phyloP scores from a whole-genome alignment of 2,113 vertebrate species.

The Apeltes quadracus region DNA sequence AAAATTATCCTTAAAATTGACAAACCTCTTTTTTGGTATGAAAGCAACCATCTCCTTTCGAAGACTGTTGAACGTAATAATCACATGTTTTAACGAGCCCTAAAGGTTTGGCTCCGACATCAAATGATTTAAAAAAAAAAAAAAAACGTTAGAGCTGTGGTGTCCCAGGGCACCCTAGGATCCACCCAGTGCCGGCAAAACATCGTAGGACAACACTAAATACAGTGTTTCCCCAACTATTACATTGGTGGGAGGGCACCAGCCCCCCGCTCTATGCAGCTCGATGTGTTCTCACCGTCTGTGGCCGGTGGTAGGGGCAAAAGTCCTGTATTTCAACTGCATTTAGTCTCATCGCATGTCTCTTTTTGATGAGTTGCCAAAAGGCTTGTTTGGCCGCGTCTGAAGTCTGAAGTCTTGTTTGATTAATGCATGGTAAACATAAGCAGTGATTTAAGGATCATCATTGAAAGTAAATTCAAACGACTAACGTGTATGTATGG shows the following conservation, averaged over 20 bases:
- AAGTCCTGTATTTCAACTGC: conserved; percentile 25
- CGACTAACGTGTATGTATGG: background rate
- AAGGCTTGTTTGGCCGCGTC: background rate
- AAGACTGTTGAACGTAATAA: conserved; percentile 13
- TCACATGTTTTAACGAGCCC: conserved; percentile 19
- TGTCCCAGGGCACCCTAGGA: background rate
- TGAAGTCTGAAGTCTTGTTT: background rate
- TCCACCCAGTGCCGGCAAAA: background rate
- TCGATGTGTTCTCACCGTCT: conserved; percentile 45
- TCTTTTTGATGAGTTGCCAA: background rate
- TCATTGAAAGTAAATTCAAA: conserved; percentile 4
- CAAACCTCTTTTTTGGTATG: background rate
- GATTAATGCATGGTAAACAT: background rate
- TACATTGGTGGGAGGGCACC: too few species aligned
- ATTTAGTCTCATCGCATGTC: conserved; percentile 6
- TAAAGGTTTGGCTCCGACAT: conserved; percentile 38
- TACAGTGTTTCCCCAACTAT: background rate
- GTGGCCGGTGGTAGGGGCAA: conserved; percentile 31
- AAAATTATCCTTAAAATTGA: background rate
- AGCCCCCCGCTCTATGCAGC: background rate
- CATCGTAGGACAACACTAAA: background rate
- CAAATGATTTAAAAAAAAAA: conserved; percentile 4
- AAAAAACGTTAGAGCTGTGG: background rate
- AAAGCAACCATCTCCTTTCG: background rate
- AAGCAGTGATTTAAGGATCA: background rate